Evolutionary conservation across 2,113 vertebrate species (phyloP).

Genomic region (Elanoides forficatus): DNA sequence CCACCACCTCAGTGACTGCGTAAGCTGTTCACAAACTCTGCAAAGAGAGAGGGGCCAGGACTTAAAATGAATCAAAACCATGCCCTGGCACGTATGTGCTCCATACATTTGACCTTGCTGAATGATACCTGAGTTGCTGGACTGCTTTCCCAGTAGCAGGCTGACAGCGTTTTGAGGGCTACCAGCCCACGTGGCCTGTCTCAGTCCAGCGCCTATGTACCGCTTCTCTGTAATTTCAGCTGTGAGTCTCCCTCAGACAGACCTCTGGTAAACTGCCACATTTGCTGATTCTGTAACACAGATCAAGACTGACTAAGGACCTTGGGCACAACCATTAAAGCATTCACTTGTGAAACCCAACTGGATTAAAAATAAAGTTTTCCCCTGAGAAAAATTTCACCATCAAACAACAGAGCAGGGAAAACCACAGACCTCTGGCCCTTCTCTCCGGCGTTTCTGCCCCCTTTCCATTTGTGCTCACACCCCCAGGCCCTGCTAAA

Average conservation of each 20-base stretch:
- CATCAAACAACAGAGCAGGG: accelerated
- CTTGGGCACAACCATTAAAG: neutral
- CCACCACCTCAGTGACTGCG: neutral
- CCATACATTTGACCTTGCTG: neutral
- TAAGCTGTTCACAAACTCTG: neutral
- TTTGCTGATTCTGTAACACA: neutral
- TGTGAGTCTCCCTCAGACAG: neutral
- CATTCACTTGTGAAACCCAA: neutral
- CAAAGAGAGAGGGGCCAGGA: neutral
- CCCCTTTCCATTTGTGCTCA: accelerated
- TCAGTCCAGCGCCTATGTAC: accelerated
- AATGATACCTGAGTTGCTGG: accelerated
- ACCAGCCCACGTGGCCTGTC: neutral
- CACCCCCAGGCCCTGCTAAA: neutral
- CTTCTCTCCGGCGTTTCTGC: neutral
- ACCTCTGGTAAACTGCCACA: neutral
- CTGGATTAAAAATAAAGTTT: neutral
- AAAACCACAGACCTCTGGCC: neutral
- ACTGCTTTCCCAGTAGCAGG: neutral
- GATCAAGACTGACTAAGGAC: neutral
- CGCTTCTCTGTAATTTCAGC: neutral
- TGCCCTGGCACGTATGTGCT: no score
- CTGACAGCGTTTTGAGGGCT: neutral
- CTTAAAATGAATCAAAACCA: neutral
- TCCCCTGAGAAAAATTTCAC: neutral